Conservation (phyloP, 2,797 vertebrate species). For the Onychomys torridus region DNA sequence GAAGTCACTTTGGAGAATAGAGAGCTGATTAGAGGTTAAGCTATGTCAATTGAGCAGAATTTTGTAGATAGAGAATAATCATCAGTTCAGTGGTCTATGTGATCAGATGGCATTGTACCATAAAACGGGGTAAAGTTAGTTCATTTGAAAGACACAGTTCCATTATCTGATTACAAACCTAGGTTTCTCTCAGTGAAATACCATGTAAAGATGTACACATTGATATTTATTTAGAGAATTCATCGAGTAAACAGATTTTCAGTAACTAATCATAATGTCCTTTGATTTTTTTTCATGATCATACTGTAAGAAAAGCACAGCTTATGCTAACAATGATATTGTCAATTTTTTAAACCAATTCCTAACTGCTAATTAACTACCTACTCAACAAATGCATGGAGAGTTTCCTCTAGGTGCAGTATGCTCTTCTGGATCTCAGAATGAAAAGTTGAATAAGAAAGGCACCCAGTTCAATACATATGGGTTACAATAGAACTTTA, state of each 20-base stretch:
- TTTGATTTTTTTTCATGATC: background rate
- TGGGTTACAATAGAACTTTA: background rate
- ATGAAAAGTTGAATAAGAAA: background rate
- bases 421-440: background rate
- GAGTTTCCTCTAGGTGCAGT: background rate
- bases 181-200: background rate
- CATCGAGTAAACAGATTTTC: background rate
- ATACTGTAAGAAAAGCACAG: background rate
- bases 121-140: background rate
- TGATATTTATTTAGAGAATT: background rate
- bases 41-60: conserved; percentile 25
- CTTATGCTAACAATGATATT: background rate
- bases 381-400: background rate
- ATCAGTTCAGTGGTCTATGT: background rate
- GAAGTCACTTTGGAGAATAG: conserved; percentile 7
- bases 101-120: background rate
- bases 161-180: background rate
- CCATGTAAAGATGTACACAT: background rate
- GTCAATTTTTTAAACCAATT: background rate
- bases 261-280: background rate
- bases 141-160: background rate
- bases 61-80: background rate
- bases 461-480: background rate
- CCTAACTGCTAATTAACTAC: background rate
- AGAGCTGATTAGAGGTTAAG: background rate